phyloP scores from a whole-genome alignment of 2,113 vertebrate species.

The Phaethon lepturus region DNA sequence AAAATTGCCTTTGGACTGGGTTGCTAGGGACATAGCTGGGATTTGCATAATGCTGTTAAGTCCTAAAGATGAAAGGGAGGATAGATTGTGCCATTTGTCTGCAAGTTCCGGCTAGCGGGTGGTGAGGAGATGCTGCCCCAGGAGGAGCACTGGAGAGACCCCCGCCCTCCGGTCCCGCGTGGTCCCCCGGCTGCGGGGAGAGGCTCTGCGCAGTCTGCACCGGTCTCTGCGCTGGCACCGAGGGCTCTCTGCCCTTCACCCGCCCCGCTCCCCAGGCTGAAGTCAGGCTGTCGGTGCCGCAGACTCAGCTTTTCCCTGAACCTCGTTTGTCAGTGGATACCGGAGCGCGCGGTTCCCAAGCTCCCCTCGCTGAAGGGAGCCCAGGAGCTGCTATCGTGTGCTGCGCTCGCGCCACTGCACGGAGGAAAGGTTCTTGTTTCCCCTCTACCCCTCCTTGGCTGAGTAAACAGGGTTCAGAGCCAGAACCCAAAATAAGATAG shows the following conservation, averaged over 20 bases:
- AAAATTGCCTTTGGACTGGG: slow-evolving; percentile 51
- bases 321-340: background rate
- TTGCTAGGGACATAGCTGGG: slow-evolving; percentile 47
- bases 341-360: background rate
- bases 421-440: slow-evolving; percentile 14
- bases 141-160: background rate
- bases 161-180: background rate
- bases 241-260: background rate
- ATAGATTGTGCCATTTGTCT: slow-evolving; percentile 36
- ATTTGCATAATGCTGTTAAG: slow-evolving; percentile 65
- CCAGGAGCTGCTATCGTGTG: background rate
- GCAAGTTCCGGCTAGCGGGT: background rate
- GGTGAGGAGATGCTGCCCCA: background rate
- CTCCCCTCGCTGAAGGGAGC: background rate
- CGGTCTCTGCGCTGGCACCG: background rate
- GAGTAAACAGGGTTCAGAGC: background rate
- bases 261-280: fast-evolving
- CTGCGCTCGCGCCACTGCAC: background rate
- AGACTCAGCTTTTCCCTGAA: background rate
- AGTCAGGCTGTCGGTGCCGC: background rate
- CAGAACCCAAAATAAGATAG: background rate
- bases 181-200: fast-evolving
- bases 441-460: background rate
- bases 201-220: background rate
- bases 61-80: slow-evolving; percentile 55